Evolutionary conservation across 2,113 vertebrate genomes (phyloP).

Genomic region (Phaethornis superciliosus): DNA sequence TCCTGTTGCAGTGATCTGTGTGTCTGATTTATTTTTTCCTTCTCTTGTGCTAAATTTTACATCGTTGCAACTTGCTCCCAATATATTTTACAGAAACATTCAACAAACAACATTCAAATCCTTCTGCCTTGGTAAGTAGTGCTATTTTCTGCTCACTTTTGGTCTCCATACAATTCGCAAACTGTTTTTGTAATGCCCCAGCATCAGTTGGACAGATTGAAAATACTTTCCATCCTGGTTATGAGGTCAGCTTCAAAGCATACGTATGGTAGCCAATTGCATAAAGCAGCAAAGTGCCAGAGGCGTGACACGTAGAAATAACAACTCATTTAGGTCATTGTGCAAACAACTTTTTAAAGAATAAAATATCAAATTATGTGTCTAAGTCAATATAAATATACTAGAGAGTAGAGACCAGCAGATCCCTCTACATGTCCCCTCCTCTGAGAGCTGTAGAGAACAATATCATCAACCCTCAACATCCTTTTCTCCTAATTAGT

Average conservation of each 20-base stretch:
- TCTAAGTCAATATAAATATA: background rate
- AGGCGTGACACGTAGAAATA: background rate
- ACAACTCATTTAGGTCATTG: background rate
- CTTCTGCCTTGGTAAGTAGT: background rate
- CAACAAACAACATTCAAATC: background rate
- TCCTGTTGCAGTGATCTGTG: background rate
- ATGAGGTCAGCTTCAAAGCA: background rate
- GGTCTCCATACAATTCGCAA: background rate
- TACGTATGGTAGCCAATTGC: background rate
- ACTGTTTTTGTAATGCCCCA: background rate
- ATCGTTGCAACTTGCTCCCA: background rate
- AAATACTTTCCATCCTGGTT: background rate
- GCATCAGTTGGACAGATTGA: background rate
- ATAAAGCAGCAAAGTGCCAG: background rate
- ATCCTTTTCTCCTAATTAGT: background rate
- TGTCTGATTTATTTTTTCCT: background rate
- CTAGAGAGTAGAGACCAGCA: background rate
- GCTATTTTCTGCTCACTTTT: background rate
- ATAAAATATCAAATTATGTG: background rate
- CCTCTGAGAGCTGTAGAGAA: background rate
- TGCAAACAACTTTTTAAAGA: background rate
- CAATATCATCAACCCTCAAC: background rate
- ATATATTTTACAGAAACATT: background rate
- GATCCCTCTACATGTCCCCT: background rate
- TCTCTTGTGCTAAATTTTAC: background rate